Evolutionary conservation across 2,888 invertebrate genomes (phyloP).

Genomic region (Prenolepis imparis): DNA sequence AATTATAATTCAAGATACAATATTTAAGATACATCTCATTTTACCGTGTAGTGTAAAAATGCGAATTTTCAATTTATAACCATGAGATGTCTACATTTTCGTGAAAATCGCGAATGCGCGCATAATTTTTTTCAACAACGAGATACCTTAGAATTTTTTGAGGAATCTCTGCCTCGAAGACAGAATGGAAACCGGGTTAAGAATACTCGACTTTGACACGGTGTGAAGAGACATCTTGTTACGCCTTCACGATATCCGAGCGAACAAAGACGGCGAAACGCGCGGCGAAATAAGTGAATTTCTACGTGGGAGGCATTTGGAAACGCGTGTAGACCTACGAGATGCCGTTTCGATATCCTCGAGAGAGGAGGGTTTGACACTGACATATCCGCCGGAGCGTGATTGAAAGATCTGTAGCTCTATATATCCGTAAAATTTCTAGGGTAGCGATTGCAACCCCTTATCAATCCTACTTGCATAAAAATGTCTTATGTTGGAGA

Average conservation of each 20-base stretch:
- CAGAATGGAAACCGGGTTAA: constrained; percentile 55
- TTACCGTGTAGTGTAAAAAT: not conserved
- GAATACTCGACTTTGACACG: constrained; percentile 41
- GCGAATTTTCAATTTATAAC: not conserved
- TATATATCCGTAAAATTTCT: constrained; percentile 44
- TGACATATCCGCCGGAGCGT: constrained; percentile 42
- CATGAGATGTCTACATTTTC: not conserved
- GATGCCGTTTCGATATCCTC: constrained; percentile 45
- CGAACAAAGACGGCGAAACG: constrained; percentile 43
- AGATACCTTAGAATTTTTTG: constrained; percentile 46
- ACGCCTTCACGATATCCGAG: constrained; percentile 42
- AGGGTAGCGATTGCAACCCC: constrained; percentile 34
- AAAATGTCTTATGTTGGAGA: not conserved
- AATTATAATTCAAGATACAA: not conserved
- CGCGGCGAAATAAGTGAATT: constrained; percentile 45
- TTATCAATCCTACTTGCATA: constrained; percentile 16
- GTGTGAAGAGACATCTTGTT: constrained; percentile 52
- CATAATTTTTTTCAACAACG: constrained; percentile 22
- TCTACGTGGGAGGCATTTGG: constrained; percentile 27
- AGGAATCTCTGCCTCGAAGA: constrained; percentile 16
- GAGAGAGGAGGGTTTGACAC: constrained; percentile 38
- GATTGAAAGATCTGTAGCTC: constrained; percentile 48
- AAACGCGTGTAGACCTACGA: constrained; percentile 37
- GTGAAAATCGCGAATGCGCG: constrained; percentile 7
- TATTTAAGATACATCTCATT: not conserved